Evolutionary conservation across 2,797 vertebrate species (phyloP).

Genomic region (Acipenser transmontanus): DNA sequence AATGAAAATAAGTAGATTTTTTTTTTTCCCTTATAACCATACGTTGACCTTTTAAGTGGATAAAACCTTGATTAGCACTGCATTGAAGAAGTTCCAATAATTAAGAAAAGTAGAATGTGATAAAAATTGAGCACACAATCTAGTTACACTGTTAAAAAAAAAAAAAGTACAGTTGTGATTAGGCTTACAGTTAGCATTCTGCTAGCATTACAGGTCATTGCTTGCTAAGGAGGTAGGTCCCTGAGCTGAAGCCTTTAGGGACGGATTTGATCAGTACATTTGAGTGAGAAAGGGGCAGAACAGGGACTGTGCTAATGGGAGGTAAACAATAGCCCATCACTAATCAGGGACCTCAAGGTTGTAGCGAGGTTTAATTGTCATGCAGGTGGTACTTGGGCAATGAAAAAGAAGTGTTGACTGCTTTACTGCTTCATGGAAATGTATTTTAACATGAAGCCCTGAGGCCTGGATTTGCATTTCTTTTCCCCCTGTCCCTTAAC

Average conservation of each 20-base stretch:
- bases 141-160: no score
- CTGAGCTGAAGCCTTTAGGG: constrained; percentile 61
- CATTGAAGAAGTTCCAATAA: no score
- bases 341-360: constrained; percentile 91
- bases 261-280: constrained; percentile 80
- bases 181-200: constrained; percentile 43
- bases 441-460: constrained; percentile 79
- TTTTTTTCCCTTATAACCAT: no score
- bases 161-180: no score
- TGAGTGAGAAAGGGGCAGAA: constrained; percentile 71
- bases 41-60: no score
- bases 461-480: constrained; percentile 73
- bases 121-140: no score
- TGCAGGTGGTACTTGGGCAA: constrained; percentile 71
- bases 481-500: constrained; percentile 49
- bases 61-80: no score
- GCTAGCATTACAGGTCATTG: constrained; percentile 45
- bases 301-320: constrained; percentile 76
- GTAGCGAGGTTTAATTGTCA: constrained; percentile 92
- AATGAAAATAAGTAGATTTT: no score
- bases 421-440: constrained; percentile 76
- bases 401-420: constrained; percentile 77
- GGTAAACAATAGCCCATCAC: constrained; percentile 87
- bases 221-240: constrained; percentile 58
- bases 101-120: no score